phyloP scores from a whole-genome alignment of 2,888 invertebrate species.

The Leptopterna dolabrata region DNA sequence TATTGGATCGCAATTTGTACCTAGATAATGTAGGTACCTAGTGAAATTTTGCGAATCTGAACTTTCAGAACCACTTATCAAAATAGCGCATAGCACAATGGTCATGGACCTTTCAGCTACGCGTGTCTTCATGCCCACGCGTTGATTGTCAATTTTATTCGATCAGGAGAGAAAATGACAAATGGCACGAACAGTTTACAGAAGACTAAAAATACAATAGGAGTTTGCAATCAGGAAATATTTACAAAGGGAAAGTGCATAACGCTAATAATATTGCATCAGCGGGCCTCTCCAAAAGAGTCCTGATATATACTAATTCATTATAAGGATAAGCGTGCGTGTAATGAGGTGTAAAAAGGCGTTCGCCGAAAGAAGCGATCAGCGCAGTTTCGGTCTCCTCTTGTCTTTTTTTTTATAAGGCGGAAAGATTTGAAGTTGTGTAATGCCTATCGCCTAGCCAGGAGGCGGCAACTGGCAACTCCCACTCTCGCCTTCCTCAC shows the following conservation, averaged over 20 bases:
- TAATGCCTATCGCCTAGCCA: neutral
- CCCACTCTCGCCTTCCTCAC: neutral
- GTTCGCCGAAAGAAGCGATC: neutral
- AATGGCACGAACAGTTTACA: neutral
- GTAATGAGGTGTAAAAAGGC: neutral
- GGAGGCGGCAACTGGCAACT: neutral
- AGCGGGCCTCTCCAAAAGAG: neutral
- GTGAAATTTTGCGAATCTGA: too few relatives aligned
- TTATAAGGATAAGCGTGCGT: neutral
- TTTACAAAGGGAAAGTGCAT: neutral
- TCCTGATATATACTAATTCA: neutral
- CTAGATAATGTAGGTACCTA: too few relatives aligned
- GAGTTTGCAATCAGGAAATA: neutral
- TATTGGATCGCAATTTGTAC: too few relatives aligned
- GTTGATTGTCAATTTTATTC: neutral
- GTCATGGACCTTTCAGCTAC: too few relatives aligned
- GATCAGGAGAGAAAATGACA: neutral
- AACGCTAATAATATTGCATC: slow-evolving; percentile 15
- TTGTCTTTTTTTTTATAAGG: neutral
- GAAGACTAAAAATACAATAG: neutral
- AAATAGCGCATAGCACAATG: too few relatives aligned
- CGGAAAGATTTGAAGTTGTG: neutral
- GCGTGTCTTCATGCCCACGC: neutral
- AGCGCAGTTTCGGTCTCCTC: neutral
- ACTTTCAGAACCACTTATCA: too few relatives aligned